These are phyloP conservation scores for Corydoras maculifer DNA, from an alignment of 2,113 vertebrate species.

Conservation along the genomic window DNA sequence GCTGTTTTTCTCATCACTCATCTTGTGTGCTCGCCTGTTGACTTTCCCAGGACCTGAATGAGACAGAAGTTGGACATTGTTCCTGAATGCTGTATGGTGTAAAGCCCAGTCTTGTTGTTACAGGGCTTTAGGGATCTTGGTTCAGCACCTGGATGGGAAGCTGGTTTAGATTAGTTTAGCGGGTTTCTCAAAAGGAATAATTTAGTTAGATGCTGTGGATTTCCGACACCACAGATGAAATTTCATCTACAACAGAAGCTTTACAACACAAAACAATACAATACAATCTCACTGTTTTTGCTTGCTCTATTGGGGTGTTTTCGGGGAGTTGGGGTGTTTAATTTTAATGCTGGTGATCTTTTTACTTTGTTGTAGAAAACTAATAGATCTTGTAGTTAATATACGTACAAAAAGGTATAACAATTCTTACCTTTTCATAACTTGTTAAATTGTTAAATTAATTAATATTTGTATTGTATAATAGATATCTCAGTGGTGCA, in stretches of 20 bases:
- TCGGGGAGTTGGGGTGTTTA: too few species aligned
- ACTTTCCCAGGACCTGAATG: slow-evolving; percentile 16
- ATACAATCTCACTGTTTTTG: too few species aligned
- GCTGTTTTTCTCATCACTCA: background rate
- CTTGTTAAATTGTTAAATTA: too few species aligned
- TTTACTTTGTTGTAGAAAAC: too few species aligned
- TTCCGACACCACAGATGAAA: background rate
- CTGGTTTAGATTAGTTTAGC: background rate
- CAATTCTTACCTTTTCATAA: too few species aligned
- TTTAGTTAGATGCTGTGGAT: background rate
- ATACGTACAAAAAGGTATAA: too few species aligned
- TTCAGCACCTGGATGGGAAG: background rate
- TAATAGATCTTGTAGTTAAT: too few species aligned
- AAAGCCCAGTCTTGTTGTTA: background rate
- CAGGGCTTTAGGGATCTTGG: background rate
- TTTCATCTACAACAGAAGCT: background rate
- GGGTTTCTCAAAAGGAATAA: background rate
- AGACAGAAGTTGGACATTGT: background rate
- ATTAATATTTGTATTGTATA: too few species aligned
- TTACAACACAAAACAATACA: too few species aligned
- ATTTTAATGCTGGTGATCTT: too few species aligned
- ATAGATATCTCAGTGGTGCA: too few species aligned
- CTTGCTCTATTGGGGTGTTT: too few species aligned
- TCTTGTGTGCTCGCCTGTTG: background rate
- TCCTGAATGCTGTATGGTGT: background rate